Base-by-base conservation (phyloP, 2,113 vertebrate genomes). In the Tachysurus vachellii region DNA sequence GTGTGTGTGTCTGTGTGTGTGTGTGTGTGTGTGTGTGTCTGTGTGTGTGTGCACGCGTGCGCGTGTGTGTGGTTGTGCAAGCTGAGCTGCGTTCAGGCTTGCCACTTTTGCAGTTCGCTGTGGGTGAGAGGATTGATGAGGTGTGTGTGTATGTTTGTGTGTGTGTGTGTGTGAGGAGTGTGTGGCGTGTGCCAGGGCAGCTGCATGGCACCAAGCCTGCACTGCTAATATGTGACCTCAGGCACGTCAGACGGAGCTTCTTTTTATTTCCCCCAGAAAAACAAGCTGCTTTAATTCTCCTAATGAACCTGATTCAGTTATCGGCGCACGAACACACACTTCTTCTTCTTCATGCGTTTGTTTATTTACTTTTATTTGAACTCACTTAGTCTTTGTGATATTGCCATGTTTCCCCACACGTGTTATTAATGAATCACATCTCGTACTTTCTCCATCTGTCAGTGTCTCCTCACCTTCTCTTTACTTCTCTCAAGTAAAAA, bases 171-270 rank as follows among this genome's bases (percentile, higher is more conserved):
- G 76, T 83, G 36, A 57, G 80, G 57, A 23, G 85, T 77, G 62
- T 44, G 23, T 85, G 88, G 88, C 80, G 90, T 83, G 70, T 54
- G 85, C 86, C 87, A 85, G 64, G 50, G 81, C 89, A 89, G 88
- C 89, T 89, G 80, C 82, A 82, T 89, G 87, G 89, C 91, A 84
- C 70, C 76, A 57, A 89, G 86, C 85, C 88, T 80, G 86, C 87
- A 87, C 87, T 13, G 50, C 71, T 89, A 83, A 90, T 88, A 84
- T 84, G 80, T 75, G 71, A 86, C 86, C 89, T 87, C 85, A 89
- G 73, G 84, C 85, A 61, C 14, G 26, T 91, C 82, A 88, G 82
- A 64, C 70, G 86, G 57, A 87, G 84, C 81, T 53, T 42, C 68
- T 80, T 84, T 89, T 75, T 14, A 56, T 56, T 13, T 36, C 36